Evolutionary conservation across 2,888 invertebrate genomes (phyloP), one percentile per base, ranked within the genome.

Genomic region (Pemphredon lugubris): DNA sequence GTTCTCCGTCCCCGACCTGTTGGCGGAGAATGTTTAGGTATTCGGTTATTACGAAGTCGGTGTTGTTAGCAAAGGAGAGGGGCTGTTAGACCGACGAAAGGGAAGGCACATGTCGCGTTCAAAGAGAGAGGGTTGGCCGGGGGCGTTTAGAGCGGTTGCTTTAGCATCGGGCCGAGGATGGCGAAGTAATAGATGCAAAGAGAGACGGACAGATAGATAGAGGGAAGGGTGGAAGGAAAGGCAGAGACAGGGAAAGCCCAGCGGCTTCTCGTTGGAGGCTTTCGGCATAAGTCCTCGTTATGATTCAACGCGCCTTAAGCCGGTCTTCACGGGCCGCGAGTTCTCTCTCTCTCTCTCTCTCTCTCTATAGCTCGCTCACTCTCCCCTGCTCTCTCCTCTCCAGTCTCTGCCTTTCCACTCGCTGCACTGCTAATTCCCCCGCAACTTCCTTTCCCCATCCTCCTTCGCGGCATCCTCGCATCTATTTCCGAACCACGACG

Each of bases 251-350:
- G 23, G 39, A 45, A 57, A 60, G 44, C 68, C 81, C 66, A 66
- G 75, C 76, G 80, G 83, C 83, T 84, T 82, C 84, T 84, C 82
- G 84, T 84, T 80, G 81, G 72, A 82, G 79, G 79, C 83, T 87
- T 87, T 86, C 79, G 84, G 84, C 83, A 81, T 88, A 88, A 88
- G 87, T 89, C 89, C 88, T 89, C 86, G 88, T 89, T 89, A 89
- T 89, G 89, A 89, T 89, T 89, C 89, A 89, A 89, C 81, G 75
- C 87, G 88, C 83, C 85, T 86, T 88, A 88, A 89, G 89, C 87
- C 82, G 84, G 82, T 86, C 83, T 86, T 84, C 83, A 75, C 81
- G 71, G 70, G 69, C 74, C 79, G 75, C 73, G 75, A 63, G 13
- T 60, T 39, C 20, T 21, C 14, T 45, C 14, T 3, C 73, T 67